Evolutionary conservation across 2,888 invertebrate genomes (phyloP).

Genomic region (Lycaena phlaeas): DNA sequence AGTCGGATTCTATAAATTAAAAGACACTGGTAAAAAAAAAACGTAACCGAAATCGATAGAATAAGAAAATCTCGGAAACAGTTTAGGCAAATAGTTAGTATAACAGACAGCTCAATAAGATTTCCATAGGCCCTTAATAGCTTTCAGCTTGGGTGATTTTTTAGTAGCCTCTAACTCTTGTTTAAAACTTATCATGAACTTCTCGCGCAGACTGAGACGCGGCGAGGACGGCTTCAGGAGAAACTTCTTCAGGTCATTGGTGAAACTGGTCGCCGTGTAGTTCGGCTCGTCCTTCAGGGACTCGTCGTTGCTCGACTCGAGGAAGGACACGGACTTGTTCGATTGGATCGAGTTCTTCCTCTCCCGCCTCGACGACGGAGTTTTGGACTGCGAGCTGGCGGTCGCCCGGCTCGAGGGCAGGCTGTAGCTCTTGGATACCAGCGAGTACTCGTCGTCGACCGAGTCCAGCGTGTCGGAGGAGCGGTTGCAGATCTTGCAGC

Average conservation of each 20-base stretch:
- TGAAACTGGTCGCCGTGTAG: conserved; percentile 67
- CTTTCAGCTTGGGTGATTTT: conserved; percentile 60
- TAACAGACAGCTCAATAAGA: conserved; percentile 56
- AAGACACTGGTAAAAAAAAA: background rate
- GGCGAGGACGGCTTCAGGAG: conserved; percentile 57
- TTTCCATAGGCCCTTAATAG: conserved; percentile 67
- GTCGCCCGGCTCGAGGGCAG: conserved; percentile 34
- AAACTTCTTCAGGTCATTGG: conserved; percentile 64
- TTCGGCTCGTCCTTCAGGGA: conserved; percentile 65
- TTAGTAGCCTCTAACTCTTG: conserved; percentile 61
- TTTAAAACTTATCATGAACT: conserved; percentile 62
- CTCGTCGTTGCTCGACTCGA: conserved; percentile 52
- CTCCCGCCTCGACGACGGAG: conserved; percentile 33
- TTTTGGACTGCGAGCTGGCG: conserved; percentile 31
- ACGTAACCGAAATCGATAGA: conserved; percentile 14
- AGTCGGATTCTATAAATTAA: no score
- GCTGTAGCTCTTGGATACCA: conserved; percentile 50
- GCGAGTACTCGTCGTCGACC: conserved; percentile 52
- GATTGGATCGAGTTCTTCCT: conserved; percentile 62
- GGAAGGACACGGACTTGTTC: conserved; percentile 62
- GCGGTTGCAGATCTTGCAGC: conserved; percentile 50
- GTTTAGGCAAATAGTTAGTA: no score
- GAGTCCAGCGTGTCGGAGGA: conserved; percentile 58
- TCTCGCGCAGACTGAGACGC: conserved; percentile 55
- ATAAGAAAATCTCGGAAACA: conserved; percentile 13